Evolutionary conservation across 2,113 vertebrate genomes (phyloP).

Genomic region (Apodemus speciosus): DNA sequence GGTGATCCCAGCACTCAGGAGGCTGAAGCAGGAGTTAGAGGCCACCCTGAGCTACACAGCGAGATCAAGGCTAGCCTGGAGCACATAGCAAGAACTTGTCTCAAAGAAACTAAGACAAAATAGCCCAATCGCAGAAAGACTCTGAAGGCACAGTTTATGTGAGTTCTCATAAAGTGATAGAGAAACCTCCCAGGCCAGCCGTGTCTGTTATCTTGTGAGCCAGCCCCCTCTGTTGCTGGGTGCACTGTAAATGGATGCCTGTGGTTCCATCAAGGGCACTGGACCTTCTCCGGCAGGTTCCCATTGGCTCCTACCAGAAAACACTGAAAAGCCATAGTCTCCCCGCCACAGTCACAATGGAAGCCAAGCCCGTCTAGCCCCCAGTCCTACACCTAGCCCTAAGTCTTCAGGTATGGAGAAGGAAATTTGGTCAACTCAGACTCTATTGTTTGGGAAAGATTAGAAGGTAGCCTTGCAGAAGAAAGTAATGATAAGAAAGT

Average conservation of each 20-base stretch:
- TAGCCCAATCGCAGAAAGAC: not conserved
- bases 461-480: accelerated
- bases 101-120: not conserved
- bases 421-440: too few species aligned
- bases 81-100: not conserved
- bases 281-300: not conserved
- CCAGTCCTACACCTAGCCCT: too few species aligned
- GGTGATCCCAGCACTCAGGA: not conserved
- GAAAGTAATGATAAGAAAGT: not conserved
- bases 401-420: not conserved
- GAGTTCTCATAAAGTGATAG: not conserved
- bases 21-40: not conserved
- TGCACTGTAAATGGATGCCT: accelerated
- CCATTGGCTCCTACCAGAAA: not conserved
- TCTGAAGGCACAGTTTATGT: too few species aligned
- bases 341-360: accelerated
- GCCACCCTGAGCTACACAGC: not conserved
- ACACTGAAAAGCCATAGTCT: not conserved
- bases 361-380: not conserved
- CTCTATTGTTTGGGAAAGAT: too few species aligned
- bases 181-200: not conserved
- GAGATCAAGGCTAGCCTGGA: not conserved
- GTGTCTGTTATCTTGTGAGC: accelerated
- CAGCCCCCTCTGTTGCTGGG: accelerated
- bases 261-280: not conserved